Evolutionary conservation across 2,888 invertebrate genomes (phyloP).

Genomic region (Taphrorychus bicolor): DNA sequence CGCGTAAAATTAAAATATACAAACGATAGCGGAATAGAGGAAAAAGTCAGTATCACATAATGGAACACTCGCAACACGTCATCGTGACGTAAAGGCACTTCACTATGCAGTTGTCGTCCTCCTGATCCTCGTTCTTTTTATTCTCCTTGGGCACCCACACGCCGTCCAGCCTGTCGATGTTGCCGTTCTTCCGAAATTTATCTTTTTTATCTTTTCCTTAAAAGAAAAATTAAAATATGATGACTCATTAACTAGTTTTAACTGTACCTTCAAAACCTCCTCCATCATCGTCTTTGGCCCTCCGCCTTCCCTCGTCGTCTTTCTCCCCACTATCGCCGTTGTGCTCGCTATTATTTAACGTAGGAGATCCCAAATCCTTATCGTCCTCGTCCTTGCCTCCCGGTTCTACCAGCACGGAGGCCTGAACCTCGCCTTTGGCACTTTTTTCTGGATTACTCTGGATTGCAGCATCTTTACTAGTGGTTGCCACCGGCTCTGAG

Average conservation of each 20-base stretch:
- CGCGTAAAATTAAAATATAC: constrained; percentile 1
- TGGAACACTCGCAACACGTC: constrained; percentile 70
- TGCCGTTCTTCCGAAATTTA: constrained; percentile 45
- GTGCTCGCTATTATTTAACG: constrained; percentile 40
- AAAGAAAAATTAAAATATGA: constrained; percentile 3
- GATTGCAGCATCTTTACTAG: constrained; percentile 48
- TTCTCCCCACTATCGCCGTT: constrained; percentile 28
- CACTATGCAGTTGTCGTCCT: constrained; percentile 62
- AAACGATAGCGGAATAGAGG: not conserved
- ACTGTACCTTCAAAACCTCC: not conserved
- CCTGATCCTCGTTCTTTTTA: constrained; percentile 38
- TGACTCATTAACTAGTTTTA: not conserved
- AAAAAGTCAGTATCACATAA: constrained; percentile 45
- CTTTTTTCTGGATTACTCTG: constrained; percentile 37
- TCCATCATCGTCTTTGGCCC: constrained; percentile 17
- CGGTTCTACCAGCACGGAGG: constrained; percentile 49
- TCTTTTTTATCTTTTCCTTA: constrained; percentile 36
- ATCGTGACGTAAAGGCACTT: constrained; percentile 69
- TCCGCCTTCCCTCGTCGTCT: constrained; percentile 42
- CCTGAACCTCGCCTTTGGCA: constrained; percentile 41
- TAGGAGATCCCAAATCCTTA: constrained; percentile 43
- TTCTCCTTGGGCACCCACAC: constrained; percentile 43
- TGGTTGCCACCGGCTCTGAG: constrained; percentile 44
- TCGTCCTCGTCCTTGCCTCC: constrained; percentile 40
- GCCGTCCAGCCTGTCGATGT: constrained; percentile 43